Conservation (phyloP, 2,888 invertebrate genomes). For the Campaea margaritaria region DNA sequence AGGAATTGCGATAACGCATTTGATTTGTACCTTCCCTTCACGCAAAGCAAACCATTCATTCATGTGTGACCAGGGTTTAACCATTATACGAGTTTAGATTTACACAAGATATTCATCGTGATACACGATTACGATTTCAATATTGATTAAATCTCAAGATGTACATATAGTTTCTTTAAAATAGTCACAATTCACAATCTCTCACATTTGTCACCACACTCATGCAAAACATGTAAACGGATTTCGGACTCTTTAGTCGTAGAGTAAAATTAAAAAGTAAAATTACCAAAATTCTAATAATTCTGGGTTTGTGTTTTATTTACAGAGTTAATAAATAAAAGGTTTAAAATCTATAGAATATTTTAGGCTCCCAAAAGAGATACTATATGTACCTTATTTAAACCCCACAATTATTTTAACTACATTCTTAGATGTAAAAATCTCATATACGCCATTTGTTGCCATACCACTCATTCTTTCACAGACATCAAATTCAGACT, state of each 20-base stretch:
- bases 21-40: constrained; percentile 1
- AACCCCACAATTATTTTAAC: constrained; percentile 41
- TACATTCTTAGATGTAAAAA: constrained; percentile 37
- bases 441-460: constrained; percentile 32
- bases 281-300: constrained; percentile 42
- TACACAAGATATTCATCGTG: background rate
- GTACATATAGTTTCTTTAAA: constrained; percentile 34
- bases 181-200: constrained; percentile 15
- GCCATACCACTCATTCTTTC: constrained; percentile 60
- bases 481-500: constrained; percentile 69
- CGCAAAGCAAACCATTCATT: background rate
- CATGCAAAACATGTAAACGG: constrained; percentile 32
- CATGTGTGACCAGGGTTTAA: background rate
- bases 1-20: constrained; percentile 3
- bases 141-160: constrained; percentile 16
- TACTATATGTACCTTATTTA: constrained; percentile 35
- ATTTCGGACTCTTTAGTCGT: constrained; percentile 25
- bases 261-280: constrained; percentile 40
- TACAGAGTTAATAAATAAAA: constrained; percentile 57
- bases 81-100: constrained; percentile 1
- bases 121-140: constrained; percentile 1
- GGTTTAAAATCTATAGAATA: constrained; percentile 48
- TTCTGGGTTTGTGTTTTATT: constrained; percentile 44
- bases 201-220: constrained; percentile 3
- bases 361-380: constrained; percentile 40